Conservation (phyloP, 2,113 vertebrate genomes). For the Diphyllodes magnificus region DNA sequence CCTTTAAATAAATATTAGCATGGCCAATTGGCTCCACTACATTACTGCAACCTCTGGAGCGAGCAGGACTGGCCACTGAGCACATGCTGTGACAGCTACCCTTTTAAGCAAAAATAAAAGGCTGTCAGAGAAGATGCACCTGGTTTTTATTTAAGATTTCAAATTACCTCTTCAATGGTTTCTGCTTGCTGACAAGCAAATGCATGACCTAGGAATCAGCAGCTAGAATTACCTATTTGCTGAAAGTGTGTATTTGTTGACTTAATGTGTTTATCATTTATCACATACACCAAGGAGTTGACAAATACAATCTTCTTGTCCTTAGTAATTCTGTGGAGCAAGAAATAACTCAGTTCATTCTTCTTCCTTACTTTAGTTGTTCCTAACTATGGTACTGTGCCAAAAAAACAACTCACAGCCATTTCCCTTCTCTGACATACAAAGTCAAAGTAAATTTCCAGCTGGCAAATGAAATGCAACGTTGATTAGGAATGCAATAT, state of each 20-base stretch:
- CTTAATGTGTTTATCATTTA: neutral
- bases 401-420: conserved; percentile 31
- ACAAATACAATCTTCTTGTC: conserved; percentile 10
- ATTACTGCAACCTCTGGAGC: neutral
- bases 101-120: neutral
- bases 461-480: neutral
- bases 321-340: neutral
- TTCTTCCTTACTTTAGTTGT: neutral
- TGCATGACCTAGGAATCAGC: neutral
- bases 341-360: neutral
- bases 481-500: conserved; percentile 28
- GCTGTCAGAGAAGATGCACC: neutral
- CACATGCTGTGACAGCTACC: neutral
- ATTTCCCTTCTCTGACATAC: neutral
- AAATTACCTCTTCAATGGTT: neutral
- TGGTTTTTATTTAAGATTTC: conserved; percentile 20
- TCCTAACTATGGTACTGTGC: neutral
- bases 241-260: neutral
- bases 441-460: conserved; percentile 42
- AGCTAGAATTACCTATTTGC: neutral
- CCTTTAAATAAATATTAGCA: neutral
- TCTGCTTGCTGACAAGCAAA: conserved; percentile 30
- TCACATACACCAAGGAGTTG: neutral
- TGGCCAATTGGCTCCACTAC: neutral
- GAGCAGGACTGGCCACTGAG: neutral